Evolutionary conservation across 1,140 invertebrate species (phyloP).

Genomic region (Drosophila quadrilineata): DNA sequence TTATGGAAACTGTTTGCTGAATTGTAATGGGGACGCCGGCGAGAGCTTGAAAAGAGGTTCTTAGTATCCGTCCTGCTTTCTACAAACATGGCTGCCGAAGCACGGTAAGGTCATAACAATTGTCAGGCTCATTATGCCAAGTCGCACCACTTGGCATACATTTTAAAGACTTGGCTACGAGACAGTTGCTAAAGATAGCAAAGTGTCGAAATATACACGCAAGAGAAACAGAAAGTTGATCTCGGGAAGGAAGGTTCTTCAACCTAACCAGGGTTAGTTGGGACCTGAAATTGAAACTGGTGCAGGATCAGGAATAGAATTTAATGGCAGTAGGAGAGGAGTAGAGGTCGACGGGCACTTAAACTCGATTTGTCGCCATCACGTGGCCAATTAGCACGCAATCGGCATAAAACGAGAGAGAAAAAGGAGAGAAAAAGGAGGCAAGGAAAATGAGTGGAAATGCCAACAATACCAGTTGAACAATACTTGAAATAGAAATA

Average conservation of each 20-base stretch:
- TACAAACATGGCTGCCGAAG: constrained; percentile 46
- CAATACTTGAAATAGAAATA: constrained; percentile 48
- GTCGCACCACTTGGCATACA: constrained; percentile 72
- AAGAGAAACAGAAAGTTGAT: background rate
- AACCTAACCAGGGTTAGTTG: too few species aligned
- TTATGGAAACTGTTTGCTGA: constrained; percentile 47
- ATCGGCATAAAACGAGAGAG: constrained; percentile 37
- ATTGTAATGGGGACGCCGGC: too few species aligned
- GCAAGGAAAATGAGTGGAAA: constrained; percentile 15
- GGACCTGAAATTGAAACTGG: background rate
- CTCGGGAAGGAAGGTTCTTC: too few species aligned
- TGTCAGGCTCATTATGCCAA: constrained; percentile 74
- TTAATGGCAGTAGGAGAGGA: background rate
- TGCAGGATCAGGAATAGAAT: background rate
- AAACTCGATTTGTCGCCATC: constrained; percentile 73
- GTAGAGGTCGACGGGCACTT: constrained; percentile 36
- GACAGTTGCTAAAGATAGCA: too few species aligned
- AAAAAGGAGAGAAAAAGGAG: background rate
- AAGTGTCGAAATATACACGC: background rate
- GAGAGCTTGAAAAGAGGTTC: too few species aligned
- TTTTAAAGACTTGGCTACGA: too few species aligned
- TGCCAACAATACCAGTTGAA: constrained; percentile 27
- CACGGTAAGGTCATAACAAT: constrained; percentile 65
- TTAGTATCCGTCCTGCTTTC: too few species aligned
- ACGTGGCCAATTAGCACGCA: constrained; percentile 76